These are phyloP conservation scores for Semnornis frantzii DNA, from an alignment of 2,113 vertebrate genomes.

Conservation along the genomic window DNA sequence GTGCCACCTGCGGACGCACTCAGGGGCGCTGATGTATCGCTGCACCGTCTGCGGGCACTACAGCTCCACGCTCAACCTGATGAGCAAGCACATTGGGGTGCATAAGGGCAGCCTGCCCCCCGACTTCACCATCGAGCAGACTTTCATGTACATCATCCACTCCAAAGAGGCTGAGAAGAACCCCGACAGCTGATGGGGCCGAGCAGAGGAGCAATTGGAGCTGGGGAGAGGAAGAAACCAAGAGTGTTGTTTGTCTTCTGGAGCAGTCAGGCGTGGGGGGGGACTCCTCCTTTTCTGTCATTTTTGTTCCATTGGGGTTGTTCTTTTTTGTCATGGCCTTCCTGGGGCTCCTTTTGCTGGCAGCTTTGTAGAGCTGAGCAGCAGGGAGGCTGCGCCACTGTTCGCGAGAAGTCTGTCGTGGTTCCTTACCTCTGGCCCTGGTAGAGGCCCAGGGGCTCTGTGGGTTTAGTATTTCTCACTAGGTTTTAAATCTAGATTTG, in stretches of 20 bases:
- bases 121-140: slow-evolving; percentile 97
- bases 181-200: slow-evolving; percentile 83
- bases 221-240: background rate
- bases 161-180: slow-evolving; percentile 91
- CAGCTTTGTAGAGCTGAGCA: slow-evolving; percentile 59
- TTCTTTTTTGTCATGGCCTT: background rate
- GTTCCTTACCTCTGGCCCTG: slow-evolving; percentile 74
- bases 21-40: slow-evolving; percentile 97
- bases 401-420: slow-evolving; percentile 60
- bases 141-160: slow-evolving; percentile 98
- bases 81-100: slow-evolving; percentile 94
- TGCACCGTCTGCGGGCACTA: slow-evolving; percentile 94
- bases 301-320: background rate
- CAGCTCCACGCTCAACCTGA: slow-evolving; percentile 96
- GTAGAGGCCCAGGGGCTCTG: slow-evolving; percentile 52
- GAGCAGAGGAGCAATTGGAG: background rate
- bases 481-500: slow-evolving; percentile 51
- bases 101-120: slow-evolving; percentile 93
- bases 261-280: background rate
- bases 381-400: slow-evolving; percentile 60
- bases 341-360: slow-evolving; percentile 34
- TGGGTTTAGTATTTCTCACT: slow-evolving; percentile 52
- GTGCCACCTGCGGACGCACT: slow-evolving; percentile 97
- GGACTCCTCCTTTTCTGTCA: background rate
- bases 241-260: background rate